These are phyloP conservation scores for Alligator mississippiensis DNA, from an alignment of 2,113 vertebrate genomes.

Conservation along the genomic window DNA sequence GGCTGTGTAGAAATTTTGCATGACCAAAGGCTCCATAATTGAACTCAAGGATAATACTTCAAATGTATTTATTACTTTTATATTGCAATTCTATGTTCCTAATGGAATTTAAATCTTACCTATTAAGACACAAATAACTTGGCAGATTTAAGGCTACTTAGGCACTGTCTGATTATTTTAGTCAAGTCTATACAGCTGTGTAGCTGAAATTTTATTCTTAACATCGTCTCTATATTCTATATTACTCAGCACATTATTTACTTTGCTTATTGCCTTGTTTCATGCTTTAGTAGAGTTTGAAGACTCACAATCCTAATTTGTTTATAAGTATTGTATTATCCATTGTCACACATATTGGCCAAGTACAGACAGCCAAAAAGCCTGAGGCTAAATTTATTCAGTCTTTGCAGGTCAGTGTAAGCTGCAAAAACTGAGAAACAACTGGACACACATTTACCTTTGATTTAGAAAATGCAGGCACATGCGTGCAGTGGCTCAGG, in stretches of 20 bases:
- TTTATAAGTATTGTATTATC: background rate
- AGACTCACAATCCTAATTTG: background rate
- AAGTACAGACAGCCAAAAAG: no score
- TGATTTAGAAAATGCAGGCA: no score
- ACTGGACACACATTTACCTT: no score
- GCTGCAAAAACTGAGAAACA: no score
- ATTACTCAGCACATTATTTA: slow-evolving; percentile 18
- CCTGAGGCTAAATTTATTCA: no score
- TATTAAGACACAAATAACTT: slow-evolving; percentile 9
- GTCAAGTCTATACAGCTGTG: slow-evolving; percentile 1
- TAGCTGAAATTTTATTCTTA: slow-evolving; percentile 61
- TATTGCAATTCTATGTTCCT: slow-evolving; percentile 57
- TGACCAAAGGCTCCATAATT: slow-evolving; percentile 57
- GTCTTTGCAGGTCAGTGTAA: no score
- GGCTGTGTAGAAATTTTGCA: slow-evolving; percentile 39
- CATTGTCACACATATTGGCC: no score
- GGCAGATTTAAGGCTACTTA: slow-evolving; percentile 51
- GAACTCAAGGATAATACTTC: slow-evolving; percentile 58
- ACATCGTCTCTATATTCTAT: slow-evolving; percentile 37
- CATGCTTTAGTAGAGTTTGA: no score
- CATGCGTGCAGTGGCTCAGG: no score
- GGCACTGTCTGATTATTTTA: slow-evolving; percentile 57
- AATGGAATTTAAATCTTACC: slow-evolving; percentile 42
- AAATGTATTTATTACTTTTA: slow-evolving; percentile 63
- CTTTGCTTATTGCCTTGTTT: no score